Evolutionary conservation across 2,888 invertebrate species (phyloP), one percentile per base, ranked within the genome.

Genomic region (Tinea trinotella): DNA sequence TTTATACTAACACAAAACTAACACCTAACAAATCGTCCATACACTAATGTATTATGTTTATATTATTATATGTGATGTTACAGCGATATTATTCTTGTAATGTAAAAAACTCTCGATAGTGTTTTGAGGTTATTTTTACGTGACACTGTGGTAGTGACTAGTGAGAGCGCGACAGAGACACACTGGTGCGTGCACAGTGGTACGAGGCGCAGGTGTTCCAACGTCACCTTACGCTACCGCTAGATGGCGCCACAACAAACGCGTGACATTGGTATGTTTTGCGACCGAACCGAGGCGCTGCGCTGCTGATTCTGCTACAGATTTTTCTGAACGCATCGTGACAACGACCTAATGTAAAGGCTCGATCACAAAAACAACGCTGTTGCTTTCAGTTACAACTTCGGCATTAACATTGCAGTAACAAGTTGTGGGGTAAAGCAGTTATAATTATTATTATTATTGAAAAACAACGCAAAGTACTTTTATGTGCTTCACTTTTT

Each of bases 71-170:
- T 10, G 9, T n/a, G 19, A 60, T 60, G 59, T 66, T 65, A 69
- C 63, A 63, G 63, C 67, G 76, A 74, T 77, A 81, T n/a, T n/a
- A n/a, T 79, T 80, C 78, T 72, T 70, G 60, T 73, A 70, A 71
- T 70, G 69, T 69, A 71, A 74, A n/a, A n/a, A 61, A 62, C 68
- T 66, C 72, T 72, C 71, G 76, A 73, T 65, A 67, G 64, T 2
- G 18, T 70, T 76, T 85, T 78, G 76, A 84, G 85, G 86, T 85
- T 86, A 86, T 71, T 78, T 74, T 74, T 82, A 81, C 80, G 83
- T 84, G 81, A 77, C 76, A 76, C 76, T 78, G 69, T 35, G 20
- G 18, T 49, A 18, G 52, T 22, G 52, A 52, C 54, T 76, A 78
- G 80, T 71, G 80, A n/a, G n/a, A 82, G 73, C 79, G 82, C 80